Evolutionary conservation across 2,888 invertebrate genomes (phyloP).

Genomic region (Augiades crinisus): DNA sequence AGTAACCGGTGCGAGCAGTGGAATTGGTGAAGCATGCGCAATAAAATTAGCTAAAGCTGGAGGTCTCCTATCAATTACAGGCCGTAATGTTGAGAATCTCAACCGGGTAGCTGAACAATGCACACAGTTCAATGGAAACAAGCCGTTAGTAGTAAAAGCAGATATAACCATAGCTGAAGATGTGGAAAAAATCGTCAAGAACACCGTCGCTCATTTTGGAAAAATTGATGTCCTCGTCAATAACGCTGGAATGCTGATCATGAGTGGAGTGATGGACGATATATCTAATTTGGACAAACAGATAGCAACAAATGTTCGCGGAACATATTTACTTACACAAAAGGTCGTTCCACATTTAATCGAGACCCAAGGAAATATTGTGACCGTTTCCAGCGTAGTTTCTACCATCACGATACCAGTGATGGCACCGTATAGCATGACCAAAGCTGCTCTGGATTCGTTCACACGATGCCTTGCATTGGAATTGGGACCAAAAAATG

Average conservation of each 20-base stretch:
- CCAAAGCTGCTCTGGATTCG: constrained; percentile 64
- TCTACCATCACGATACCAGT: constrained; percentile 46
- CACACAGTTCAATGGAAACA: constrained; percentile 42
- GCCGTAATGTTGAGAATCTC: constrained; percentile 55
- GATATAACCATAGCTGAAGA: constrained; percentile 56
- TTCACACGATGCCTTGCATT: constrained; percentile 60
- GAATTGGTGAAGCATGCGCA: constrained; percentile 63
- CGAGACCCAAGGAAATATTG: constrained; percentile 55
- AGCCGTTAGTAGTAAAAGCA: constrained; percentile 51
- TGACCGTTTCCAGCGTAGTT: constrained; percentile 59
- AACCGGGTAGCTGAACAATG: constrained; percentile 48
- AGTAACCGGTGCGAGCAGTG: constrained; percentile 66
- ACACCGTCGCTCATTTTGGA: constrained; percentile 47
- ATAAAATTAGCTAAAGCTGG: constrained; percentile 51
- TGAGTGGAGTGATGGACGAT: constrained; percentile 42
- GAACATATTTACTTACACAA: constrained; percentile 52
- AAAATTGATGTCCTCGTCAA: constrained; percentile 63
- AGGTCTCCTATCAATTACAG: constrained; percentile 53
- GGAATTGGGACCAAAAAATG: constrained; percentile 52
- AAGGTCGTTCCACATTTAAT: constrained; percentile 49
- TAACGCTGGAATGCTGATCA: constrained; percentile 54
- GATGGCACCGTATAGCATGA: constrained; percentile 59
- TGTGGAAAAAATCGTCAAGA: constrained; percentile 47
- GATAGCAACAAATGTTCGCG: constrained; percentile 57
- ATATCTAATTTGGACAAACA: constrained; percentile 50